Evolutionary conservation across 2,113 vertebrate genomes (phyloP), one percentile per base, ranked within the genome.

Genomic region (Sorex fumeus): DNA sequence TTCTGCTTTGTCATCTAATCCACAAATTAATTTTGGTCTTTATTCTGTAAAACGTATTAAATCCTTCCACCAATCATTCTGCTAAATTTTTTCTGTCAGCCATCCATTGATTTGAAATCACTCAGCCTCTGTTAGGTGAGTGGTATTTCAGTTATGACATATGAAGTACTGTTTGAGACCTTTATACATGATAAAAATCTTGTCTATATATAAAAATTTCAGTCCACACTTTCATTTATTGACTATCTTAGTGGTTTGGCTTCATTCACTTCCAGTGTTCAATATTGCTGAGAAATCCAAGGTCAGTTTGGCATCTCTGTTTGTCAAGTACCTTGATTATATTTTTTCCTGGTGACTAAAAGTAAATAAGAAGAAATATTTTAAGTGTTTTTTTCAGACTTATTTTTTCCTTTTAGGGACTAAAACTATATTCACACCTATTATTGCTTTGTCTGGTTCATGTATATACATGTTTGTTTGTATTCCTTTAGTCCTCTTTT

Each of bases 221-320:
- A 13, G 34, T n/a, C 88, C 47, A 50, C 1, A 30, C 50, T 85
- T 93, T 90, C n/a, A 92, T 88, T 74, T 70, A 36, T 90, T 76
- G 43, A 92, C 2, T 64, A 85, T 53, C 21, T 62, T 11, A 82
- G 19, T 50, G 6, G 8, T 45, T 83, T 66, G 83, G 36, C 34
- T 60, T 25, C n/a, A 70, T 8, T 66, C 15, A 74, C 32, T 28
- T 83, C 9, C 16, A 84, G 15, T 53, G 7, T 47, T 71, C 6
- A 67, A 8, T n/a, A 71, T 12, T 19, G 53, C 12, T 28, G 27
- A 32, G 27, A 94, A 92, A 78, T 66, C 13, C 34, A 93, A 87
- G 6, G 36, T 0, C 5, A 30, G 6, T 15, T 4, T 86, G n/a
- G n/a, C 3, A 19, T 28, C 36, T 84, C 45, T 84, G 10, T 78